Conservation (phyloP, 92 coral and sea anemone genomes). For the Scolanthus callimorphus region DNA sequence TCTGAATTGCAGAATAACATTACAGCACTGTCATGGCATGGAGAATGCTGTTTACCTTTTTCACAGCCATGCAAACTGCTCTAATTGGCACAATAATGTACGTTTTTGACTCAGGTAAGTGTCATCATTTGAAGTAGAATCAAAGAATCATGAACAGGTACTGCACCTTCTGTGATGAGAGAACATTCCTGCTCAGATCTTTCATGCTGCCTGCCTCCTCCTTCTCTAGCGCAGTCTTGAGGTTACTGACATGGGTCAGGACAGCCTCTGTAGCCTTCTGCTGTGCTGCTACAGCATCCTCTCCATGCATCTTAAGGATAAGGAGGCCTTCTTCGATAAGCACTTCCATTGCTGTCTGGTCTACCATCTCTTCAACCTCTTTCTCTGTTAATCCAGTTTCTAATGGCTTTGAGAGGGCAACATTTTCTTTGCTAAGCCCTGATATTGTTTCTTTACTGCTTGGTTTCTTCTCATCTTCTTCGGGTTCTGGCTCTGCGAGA, state of each 20-base stretch:
- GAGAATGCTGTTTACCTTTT: no score
- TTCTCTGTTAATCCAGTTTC: slow-evolving; percentile 63
- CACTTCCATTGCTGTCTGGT: slow-evolving; percentile 73
- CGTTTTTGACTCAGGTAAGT: no score
- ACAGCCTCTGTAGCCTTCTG: slow-evolving; percentile 70
- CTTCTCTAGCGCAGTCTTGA: slow-evolving; percentile 60
- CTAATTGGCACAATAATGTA: no score
- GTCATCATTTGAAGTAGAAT: no score
- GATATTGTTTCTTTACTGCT: no score
- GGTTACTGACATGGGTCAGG: slow-evolving; percentile 50
- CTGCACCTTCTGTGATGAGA: slow-evolving; percentile 59
- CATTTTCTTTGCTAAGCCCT: slow-evolving; percentile 1
- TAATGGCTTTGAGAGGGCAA: slow-evolving; percentile 8
- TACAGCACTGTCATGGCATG: no score
- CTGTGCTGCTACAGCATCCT: slow-evolving; percentile 75
- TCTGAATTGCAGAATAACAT: no score
- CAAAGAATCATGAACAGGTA: no score
- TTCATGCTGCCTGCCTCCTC: slow-evolving; percentile 43
- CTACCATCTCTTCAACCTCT: slow-evolving; percentile 50
- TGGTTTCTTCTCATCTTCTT: no score
- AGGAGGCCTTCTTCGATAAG: slow-evolving; percentile 64
- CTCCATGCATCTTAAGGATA: slow-evolving; percentile 42
- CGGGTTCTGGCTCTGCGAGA: no score
- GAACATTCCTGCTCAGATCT: slow-evolving; percentile 52
- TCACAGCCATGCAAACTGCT: no score